Base-by-base conservation (phyloP, 2,888 invertebrate genomes). In the Tipula lateralis region DNA sequence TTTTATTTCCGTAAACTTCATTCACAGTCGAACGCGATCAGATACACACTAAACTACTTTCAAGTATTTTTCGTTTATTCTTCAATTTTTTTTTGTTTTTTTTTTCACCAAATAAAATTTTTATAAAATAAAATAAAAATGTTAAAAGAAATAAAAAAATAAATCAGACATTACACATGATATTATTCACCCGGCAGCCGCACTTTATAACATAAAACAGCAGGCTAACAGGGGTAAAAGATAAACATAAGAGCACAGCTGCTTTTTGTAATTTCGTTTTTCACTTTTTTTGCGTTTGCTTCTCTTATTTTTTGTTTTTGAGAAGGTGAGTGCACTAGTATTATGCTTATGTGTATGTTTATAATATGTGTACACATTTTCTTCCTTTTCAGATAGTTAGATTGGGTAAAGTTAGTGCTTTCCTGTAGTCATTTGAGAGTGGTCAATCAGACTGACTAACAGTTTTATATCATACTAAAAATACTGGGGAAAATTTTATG, bases 131-230 rank as follows among this genome's bases (percentile, higher is more conserved):
- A 29, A 82, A 82, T n/a, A 82, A 29, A 82, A 82, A 82, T 30
- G 82, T 32, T 30, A 82, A 82, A 82, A 32, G 32, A 30, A 32
- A 82, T 29, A 82, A 32, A 82, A 82, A 30, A 82, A 82, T 30
- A 82, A 82, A 82, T 82, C 82, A 82, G 82, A 82, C 82, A 82
- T 82, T 82, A 30, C 82, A 82, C 82, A 82, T 82, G 82, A 82
- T 82, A 82, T 82, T 32, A 82, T 82, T 82, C 82, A 82, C 82
- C 82, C 32, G 32, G 32, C 82, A 82, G 29, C 32, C 32, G 82
- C 29, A 82, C 82, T 82, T 82, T 82, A 30, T 82, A 82, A 82
- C 82, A 82, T 82, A 82, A 82, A 82, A 82, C 82, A 82, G 29
- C 82, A 82, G 82, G 82, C 82, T 82, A 82, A 82, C 82, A 30